Conservation (phyloP, 2,888 invertebrate genomes). For the Drosophila pseudotakahashii region DNA sequence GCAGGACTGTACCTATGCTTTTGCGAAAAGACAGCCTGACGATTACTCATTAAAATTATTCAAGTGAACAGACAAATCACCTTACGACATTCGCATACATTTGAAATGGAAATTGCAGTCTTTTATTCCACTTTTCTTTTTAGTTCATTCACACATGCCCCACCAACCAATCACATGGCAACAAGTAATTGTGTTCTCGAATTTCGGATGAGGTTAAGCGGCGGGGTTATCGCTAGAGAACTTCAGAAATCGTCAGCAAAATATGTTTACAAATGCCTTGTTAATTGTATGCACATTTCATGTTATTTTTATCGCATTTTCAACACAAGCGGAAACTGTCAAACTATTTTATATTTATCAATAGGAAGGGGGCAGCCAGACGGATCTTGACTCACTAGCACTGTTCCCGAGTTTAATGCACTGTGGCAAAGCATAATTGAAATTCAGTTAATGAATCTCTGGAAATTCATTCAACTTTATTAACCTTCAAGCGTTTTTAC, state of each 20-base stretch:
- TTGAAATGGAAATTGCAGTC: constrained; percentile 58
- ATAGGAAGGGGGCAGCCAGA: not conserved
- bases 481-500: constrained; percentile 41
- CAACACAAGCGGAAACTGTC: constrained; percentile 16
- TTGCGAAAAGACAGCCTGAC: not conserved
- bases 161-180: constrained; percentile 51
- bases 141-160: constrained; percentile 48
- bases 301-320: constrained; percentile 15
- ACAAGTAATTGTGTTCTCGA: constrained; percentile 37
- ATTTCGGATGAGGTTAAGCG: constrained; percentile 18
- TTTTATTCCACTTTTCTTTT: constrained; percentile 23
- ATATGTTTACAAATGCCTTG: constrained; percentile 11
- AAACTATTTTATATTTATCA: constrained; percentile 26
- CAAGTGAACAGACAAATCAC: constrained; percentile 37
- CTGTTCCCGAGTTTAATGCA: constrained; percentile 36
- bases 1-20: constrained; percentile 21
- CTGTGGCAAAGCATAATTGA: constrained; percentile 7
- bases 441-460: constrained; percentile 27
- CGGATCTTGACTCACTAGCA: constrained; percentile 22
- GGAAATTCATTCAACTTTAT: constrained; percentile 21
- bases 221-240: constrained; percentile 30
- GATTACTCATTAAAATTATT: constrained; percentile 26
- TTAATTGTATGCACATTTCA: constrained; percentile 13
- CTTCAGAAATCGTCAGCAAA: constrained; percentile 3
- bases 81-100: constrained; percentile 61